Percentiles rank a stretch among this genome's conserved stretches.
Conservation (phyloP, 2,888 invertebrate species). For the Leptopilina syphax region DNA sequence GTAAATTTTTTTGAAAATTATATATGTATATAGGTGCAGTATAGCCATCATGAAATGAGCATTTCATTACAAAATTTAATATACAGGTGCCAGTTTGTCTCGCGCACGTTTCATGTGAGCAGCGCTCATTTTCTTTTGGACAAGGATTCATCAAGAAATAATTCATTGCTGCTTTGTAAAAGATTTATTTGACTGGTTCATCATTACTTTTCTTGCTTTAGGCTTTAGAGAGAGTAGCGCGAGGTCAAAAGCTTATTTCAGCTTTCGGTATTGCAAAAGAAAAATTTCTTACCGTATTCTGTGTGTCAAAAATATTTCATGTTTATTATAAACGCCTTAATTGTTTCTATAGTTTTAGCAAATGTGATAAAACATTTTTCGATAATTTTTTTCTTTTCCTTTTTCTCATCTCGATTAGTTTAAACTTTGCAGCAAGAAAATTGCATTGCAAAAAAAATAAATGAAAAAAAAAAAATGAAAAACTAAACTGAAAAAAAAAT, state of each 20-base stretch:
- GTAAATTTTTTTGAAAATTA: no score
- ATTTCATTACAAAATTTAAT: conserved; percentile 11
- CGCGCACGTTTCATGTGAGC: not conserved
- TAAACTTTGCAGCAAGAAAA: no score
- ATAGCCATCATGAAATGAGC: not conserved
- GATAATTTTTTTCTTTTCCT: no score
- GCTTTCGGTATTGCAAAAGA: conserved; percentile 19
- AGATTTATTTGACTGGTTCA: conserved; percentile 39
- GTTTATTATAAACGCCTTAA: no score
- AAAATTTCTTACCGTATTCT: not conserved
- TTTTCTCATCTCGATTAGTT: no score
- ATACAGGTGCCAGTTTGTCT: not conserved
- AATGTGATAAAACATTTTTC: no score
- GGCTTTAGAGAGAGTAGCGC: conserved; percentile 20
- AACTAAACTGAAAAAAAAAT: no score
- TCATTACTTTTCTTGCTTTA: conserved; percentile 20
- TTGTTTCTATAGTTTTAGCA: no score
- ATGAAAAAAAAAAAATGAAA: no score
- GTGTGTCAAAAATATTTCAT: not conserved
- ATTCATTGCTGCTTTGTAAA: conserved; percentile 31
- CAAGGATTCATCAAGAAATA: conserved; percentile 18
- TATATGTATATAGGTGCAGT: no score
- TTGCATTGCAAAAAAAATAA: no score
- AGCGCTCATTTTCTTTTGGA: conserved; percentile 26
- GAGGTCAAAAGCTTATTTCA: conserved; percentile 22